phyloP scores from a whole-genome alignment of 2,113 vertebrate species.

The Crypturellus undulatus region DNA sequence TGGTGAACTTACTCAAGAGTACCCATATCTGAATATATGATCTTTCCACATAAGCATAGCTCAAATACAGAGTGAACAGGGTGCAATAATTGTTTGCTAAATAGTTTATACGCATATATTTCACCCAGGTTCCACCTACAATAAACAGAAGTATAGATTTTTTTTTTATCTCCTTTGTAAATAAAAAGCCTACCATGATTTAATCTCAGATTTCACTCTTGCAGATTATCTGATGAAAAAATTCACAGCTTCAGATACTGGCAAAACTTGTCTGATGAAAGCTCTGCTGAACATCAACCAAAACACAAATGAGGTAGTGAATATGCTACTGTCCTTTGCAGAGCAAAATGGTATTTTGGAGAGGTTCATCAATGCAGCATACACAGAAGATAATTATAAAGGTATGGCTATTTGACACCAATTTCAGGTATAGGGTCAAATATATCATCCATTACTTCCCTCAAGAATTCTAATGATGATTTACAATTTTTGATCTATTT shows the following conservation, averaged over 20 bases:
- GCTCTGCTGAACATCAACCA: slow-evolving; percentile 83
- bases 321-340: slow-evolving; percentile 75
- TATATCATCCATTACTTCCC: not conserved
- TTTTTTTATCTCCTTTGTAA: not conserved
- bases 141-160: not conserved
- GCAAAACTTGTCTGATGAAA: slow-evolving; percentile 87
- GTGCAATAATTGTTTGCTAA: not conserved
- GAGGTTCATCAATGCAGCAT: slow-evolving; percentile 81
- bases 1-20: not conserved
- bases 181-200: not conserved
- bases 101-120: not conserved
- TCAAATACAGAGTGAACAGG: not conserved
- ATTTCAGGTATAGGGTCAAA: not conserved
- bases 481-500: not conserved
- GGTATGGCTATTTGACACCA: slow-evolving; percentile 61
- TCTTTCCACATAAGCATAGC: not conserved
- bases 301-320: slow-evolving; percentile 75
- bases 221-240: slow-evolving; percentile 84
- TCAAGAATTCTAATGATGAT: not conserved
- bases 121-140: not conserved
- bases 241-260: slow-evolving; percentile 79
- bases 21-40: not conserved
- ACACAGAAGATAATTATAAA: slow-evolving; percentile 84
- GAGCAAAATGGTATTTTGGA: slow-evolving; percentile 78
- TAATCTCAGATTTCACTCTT: not conserved